A percentile compares a stretch with the other conserved stretches of the same genome.
These are phyloP conservation scores for Theocolax elegans DNA, from an alignment of 1,140 invertebrate genomes.

Conservation along the genomic window DNA sequence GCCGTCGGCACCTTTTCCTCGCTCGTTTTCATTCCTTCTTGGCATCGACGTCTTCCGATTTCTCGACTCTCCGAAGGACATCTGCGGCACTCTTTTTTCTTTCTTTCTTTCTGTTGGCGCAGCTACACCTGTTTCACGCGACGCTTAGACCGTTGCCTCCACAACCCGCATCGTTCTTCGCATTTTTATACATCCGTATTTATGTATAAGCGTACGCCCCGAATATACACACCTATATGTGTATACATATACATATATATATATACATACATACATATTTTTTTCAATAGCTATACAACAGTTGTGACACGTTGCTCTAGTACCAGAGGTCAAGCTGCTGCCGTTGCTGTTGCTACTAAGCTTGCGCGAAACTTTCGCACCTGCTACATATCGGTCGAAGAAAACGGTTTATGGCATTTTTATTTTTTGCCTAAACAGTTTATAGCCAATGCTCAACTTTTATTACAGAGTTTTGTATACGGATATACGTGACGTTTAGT, in stretches of 20 bases:
- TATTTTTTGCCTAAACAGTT: not conserved
- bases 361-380: not conserved
- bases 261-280: not conserved
- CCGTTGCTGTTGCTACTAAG: not conserved
- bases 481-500: too few relatives aligned
- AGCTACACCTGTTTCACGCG: constrained; percentile 35
- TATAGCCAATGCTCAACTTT: too few relatives aligned
- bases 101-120: not conserved
- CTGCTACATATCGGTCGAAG: constrained; percentile 5
- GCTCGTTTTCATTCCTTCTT: not conserved
- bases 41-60: constrained; percentile 14
- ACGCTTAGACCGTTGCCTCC: constrained; percentile 26
- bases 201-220: too few relatives aligned
- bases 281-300: constrained; percentile 25
- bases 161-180: constrained; percentile 5
- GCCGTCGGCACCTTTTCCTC: not conserved
- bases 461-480: too few relatives aligned
- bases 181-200: constrained; percentile 22
- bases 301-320: constrained; percentile 18
- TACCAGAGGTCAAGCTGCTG: not conserved
- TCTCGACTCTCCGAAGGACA: constrained; percentile 33
- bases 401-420: constrained; percentile 4
- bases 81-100: constrained; percentile 17
- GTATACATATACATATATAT: not conserved
- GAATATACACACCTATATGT: too few relatives aligned